Percentiles rank a stretch among this genome's conserved stretches.
phyloP scores from a whole-genome alignment of 1,140 invertebrate genomes.

The Apis mellifera region DNA sequence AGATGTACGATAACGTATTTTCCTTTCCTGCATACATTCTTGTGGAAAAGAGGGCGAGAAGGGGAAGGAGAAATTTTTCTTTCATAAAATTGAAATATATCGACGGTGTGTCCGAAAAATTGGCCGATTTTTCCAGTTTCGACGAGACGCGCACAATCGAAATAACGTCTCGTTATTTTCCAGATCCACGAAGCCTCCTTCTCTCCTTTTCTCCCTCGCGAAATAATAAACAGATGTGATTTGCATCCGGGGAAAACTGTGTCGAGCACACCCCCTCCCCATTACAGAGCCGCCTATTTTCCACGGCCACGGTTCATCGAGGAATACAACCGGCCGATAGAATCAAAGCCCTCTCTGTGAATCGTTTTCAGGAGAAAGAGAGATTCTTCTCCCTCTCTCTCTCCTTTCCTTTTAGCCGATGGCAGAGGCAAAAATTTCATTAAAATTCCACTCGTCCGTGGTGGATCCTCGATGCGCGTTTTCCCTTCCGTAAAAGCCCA shows the following conservation, averaged over 20 bases:
- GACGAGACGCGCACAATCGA: background rate
- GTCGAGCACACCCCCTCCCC: background rate
- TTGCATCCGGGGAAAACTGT: background rate
- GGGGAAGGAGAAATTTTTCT: background rate
- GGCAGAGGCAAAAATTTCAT: slow-evolving; percentile 30
- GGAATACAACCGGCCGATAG: no score
- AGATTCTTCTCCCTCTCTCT: background rate
- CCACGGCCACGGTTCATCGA: background rate
- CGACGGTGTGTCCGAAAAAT: background rate
- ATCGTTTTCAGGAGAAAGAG: background rate
- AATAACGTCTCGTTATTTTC: slow-evolving; percentile 31
- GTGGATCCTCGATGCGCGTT: background rate
- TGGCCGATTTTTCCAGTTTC: slow-evolving; percentile 6
- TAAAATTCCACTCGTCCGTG: slow-evolving; percentile 26
- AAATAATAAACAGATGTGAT: slow-evolving; percentile 18
- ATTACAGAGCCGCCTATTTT: slow-evolving; percentile 12
- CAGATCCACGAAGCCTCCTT: background rate
- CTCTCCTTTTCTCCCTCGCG: no score
- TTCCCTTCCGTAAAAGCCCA: background rate
- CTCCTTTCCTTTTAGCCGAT: no score
- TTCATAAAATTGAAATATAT: background rate
- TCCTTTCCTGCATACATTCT: no score
- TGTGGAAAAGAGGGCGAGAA: no score
- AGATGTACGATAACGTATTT: no score
- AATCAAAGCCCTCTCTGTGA: background rate